These are phyloP conservation scores for Euphonia xanthogaster DNA, from an alignment of 2,797 vertebrate genomes.

Conservation along the genomic window DNA sequence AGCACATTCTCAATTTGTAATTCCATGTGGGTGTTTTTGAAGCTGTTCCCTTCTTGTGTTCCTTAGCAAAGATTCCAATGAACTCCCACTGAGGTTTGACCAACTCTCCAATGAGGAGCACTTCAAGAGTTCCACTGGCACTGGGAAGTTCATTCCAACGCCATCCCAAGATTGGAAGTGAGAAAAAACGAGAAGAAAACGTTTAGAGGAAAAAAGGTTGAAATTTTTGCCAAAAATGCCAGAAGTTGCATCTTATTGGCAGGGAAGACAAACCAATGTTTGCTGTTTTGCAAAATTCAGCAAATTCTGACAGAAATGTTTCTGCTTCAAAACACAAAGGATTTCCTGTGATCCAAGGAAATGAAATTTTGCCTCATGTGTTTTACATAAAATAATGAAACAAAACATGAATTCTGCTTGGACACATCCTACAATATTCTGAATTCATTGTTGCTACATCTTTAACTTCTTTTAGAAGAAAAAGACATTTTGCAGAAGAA, in stretches of 20 bases:
- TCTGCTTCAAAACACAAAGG: not conserved
- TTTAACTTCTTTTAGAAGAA: not conserved
- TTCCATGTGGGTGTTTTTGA: not conserved
- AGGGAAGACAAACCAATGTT: not conserved
- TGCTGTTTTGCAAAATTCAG: not conserved
- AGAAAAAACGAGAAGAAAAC: not conserved
- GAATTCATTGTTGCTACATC: not conserved
- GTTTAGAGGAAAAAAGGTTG: not conserved
- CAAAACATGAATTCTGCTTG: not conserved
- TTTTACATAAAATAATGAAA: not conserved
- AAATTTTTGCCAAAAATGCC: not conserved
- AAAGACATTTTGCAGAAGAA: not conserved
- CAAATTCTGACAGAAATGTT: not conserved
- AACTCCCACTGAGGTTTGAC: not conserved
- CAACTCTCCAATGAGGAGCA: not conserved
- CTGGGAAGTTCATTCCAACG: not conserved
- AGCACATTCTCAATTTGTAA: accelerated
- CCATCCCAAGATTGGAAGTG: not conserved
- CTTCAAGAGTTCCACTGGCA: not conserved
- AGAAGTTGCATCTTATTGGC: not conserved
- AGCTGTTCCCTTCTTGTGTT: not conserved
- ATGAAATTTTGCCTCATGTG: not conserved
- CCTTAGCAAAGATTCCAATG: not conserved
- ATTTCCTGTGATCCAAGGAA: not conserved
- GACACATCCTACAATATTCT: not conserved